These are phyloP conservation scores for Ips typographus DNA, from an alignment of 1,140 invertebrate genomes.

Conservation along the genomic window DNA sequence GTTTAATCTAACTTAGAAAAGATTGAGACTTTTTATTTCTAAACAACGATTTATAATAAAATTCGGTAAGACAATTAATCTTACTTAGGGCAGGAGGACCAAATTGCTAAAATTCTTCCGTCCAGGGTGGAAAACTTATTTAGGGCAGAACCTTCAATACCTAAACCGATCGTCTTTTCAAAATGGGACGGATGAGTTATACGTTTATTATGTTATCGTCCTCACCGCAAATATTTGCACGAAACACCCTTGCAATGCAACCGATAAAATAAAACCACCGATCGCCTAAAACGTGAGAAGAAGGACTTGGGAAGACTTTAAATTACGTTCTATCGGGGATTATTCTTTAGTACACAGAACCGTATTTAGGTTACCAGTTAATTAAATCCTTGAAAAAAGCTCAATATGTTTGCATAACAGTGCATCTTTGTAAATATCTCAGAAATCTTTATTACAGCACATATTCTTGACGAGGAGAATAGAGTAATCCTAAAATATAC, in stretches of 20 bases:
- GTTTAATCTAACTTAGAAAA: background rate
- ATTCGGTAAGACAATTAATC: background rate
- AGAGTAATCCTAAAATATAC: too few species aligned
- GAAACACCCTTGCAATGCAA: background rate
- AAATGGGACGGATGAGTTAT: too few species aligned
- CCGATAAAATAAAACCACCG: background rate
- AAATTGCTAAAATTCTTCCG: background rate
- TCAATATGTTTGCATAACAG: too few species aligned
- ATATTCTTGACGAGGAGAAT: too few species aligned
- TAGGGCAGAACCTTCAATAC: background rate
- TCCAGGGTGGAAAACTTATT: background rate
- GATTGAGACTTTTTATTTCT: background rate
- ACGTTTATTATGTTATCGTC: background rate
- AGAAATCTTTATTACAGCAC: too few species aligned
- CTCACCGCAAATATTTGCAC: conserved; percentile 3
- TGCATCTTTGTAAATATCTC: too few species aligned
- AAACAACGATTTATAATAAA: conserved; percentile 7
- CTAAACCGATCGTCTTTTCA: background rate
- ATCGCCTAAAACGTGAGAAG: background rate
- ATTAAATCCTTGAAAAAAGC: too few species aligned
- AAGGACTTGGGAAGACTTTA: background rate
- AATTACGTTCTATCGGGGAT: background rate
- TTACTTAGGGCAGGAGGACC: background rate
- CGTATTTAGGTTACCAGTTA: too few species aligned
- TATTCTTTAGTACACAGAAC: too few species aligned